These are phyloP conservation scores for Acanthococcus lagerstroemiae DNA, from an alignment of 2,888 invertebrate genomes.

Conservation along the genomic window DNA sequence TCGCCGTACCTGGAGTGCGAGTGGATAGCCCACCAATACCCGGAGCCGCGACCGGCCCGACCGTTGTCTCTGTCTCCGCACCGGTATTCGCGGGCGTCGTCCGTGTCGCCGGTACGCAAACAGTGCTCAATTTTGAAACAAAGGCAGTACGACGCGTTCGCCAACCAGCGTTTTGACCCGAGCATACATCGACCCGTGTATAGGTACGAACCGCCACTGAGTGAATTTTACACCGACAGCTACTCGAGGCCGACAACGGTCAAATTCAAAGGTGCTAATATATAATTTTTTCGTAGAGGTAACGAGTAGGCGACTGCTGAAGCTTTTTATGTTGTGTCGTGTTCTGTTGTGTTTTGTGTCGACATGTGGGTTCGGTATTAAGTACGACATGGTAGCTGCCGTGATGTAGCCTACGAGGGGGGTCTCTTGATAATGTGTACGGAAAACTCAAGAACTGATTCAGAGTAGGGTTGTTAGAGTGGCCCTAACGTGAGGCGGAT, in stretches of 20 bases:
- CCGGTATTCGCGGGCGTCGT: constrained; percentile 35
- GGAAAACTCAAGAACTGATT: too few species aligned
- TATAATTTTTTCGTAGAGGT: too few species aligned
- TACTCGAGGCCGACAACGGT: constrained; percentile 48
- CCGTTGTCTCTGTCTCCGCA: constrained; percentile 43
- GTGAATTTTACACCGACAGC: constrained; percentile 34
- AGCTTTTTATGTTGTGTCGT: too few species aligned
- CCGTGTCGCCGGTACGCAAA: constrained; percentile 43
- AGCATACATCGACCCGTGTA: constrained; percentile 62
- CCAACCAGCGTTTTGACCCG: constrained; percentile 62
- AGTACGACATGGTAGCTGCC: too few species aligned
- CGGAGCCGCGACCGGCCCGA: constrained; percentile 53
- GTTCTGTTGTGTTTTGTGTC: too few species aligned
- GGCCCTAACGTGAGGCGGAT: too few species aligned
- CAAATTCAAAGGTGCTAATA: constrained; percentile 59
- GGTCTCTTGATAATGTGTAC: too few species aligned
- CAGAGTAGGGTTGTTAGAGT: too few species aligned
- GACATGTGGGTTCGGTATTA: too few species aligned
- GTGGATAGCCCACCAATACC: constrained; percentile 72
- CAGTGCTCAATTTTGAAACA: constrained; percentile 43
- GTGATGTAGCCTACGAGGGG: too few species aligned
- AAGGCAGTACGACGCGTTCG: constrained; percentile 43
- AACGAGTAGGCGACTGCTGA: too few species aligned
- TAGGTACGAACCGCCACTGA: constrained; percentile 60
- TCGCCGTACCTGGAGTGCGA: constrained; percentile 66